phyloP scores from a whole-genome alignment of 2,888 invertebrate species.

The Drosophila paucipuncta region DNA sequence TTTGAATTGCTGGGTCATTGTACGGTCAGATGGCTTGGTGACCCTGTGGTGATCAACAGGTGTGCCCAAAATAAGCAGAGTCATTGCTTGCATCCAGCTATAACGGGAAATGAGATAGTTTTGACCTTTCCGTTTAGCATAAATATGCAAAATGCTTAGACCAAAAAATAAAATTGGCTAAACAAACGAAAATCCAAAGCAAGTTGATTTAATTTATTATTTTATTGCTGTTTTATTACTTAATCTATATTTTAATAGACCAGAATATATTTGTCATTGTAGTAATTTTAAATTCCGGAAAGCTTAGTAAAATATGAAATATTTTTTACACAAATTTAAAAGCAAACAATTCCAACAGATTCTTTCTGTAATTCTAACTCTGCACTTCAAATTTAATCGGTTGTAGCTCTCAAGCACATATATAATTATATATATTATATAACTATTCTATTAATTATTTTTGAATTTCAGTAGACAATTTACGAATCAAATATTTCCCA shows the following conservation, averaged over 20 bases:
- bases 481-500: not conserved
- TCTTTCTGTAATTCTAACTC: not conserved
- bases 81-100: conserved; percentile 9
- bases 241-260: not conserved
- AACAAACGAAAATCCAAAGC: not conserved
- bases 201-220: not conserved
- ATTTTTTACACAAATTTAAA: not conserved
- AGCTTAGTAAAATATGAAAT: not conserved
- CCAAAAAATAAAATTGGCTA: not conserved
- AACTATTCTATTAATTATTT: not conserved
- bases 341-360: not conserved
- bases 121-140: not conserved
- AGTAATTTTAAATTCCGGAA: not conserved
- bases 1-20: not conserved
- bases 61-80: conserved; percentile 19
- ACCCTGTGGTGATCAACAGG: conserved; percentile 22
- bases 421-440: not conserved
- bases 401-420: not conserved
- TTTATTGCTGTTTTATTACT: not conserved
- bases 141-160: not conserved
- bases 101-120: not conserved
- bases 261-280: not conserved
- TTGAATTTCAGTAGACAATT: not conserved
- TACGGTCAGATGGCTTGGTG: not conserved
- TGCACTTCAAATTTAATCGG: not conserved